Conservation (phyloP, 2,888 invertebrate species). For the Geophilus truncorum region DNA sequence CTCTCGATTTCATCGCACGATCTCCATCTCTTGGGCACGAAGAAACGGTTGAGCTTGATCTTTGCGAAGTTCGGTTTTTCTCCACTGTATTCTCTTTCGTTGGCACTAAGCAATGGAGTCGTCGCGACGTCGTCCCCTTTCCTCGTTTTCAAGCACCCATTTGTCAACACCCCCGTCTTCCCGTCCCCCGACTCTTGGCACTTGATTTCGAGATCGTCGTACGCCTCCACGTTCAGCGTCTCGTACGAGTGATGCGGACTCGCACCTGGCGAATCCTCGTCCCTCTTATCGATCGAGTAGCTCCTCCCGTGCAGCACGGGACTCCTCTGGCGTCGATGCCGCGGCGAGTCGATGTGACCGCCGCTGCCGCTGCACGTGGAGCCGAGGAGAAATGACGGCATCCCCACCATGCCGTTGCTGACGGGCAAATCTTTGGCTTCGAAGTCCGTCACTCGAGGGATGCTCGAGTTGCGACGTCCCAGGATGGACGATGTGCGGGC, state of each 20-base stretch:
- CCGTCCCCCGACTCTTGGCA: not conserved
- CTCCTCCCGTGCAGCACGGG: conserved; percentile 29
- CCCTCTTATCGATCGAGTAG: conserved; percentile 25
- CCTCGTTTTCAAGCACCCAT: not conserved
- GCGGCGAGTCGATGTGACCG: not conserved
- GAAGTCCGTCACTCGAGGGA: conserved; percentile 20
- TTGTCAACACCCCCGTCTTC: not conserved
- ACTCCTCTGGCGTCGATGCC: not conserved
- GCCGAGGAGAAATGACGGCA: conserved; percentile 25
- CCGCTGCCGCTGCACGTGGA: not conserved
- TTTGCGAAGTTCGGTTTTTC: not conserved
- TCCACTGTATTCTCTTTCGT: not conserved
- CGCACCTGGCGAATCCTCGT: not conserved
- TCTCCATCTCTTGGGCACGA: conserved; percentile 33
- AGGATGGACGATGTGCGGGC: conserved; percentile 71
- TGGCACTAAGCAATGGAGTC: not conserved
- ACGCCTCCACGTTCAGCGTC: not conserved
- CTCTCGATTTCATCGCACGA: conserved; percentile 36
- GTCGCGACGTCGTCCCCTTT: conserved; percentile 22
- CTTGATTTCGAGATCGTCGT: not conserved
- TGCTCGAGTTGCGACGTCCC: conserved; percentile 51
- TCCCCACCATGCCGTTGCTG: conserved; percentile 15
- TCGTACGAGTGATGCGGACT: not conserved
- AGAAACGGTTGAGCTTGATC: conserved; percentile 9
- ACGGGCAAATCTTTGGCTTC: not conserved